A percentile compares a stretch with the other conserved stretches of the same genome.
Evolutionary conservation across 1,140 invertebrate species (phyloP).

Genomic region (Trissolcus basalis): DNA sequence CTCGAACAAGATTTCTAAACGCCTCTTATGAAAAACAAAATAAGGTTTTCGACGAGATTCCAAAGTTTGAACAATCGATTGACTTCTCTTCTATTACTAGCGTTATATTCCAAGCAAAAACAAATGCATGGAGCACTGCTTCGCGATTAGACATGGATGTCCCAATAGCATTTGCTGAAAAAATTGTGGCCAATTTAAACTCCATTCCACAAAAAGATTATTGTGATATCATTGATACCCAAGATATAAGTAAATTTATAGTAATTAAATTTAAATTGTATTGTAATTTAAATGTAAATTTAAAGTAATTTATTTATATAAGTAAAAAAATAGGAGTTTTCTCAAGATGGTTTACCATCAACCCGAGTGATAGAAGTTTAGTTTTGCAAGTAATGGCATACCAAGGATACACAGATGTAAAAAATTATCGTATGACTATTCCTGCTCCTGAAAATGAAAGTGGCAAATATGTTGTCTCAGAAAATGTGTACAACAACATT

Average conservation of each 20-base stretch:
- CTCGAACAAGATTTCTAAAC: constrained; percentile 32
- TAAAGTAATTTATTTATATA: too few species aligned
- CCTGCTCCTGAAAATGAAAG: background rate
- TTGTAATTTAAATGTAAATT: too few species aligned
- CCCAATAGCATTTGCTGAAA: constrained; percentile 3
- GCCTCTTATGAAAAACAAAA: constrained; percentile 36
- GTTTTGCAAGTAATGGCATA: background rate
- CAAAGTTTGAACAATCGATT: constrained; percentile 28
- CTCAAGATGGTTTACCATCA: background rate
- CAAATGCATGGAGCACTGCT: constrained; percentile 8
- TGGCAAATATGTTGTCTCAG: background rate
- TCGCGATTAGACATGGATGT: constrained; percentile 13
- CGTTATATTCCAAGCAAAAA: constrained; percentile 6
- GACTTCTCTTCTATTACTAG: constrained; percentile 13
- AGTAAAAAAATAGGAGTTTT: constrained; percentile 3
- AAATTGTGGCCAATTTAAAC: constrained; percentile 11
- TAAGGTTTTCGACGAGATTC: constrained; percentile 7
- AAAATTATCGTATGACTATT: background rate
- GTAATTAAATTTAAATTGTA: too few species aligned
- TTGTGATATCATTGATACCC: constrained; percentile 13
- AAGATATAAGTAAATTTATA: constrained; percentile 14
- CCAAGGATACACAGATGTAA: constrained; percentile 4
- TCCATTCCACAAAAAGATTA: constrained; percentile 2
- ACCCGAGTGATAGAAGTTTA: constrained; percentile 9
- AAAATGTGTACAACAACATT: too few species aligned